Base-by-base conservation (phyloP, 2,888 invertebrate species). In the Ormia ochracea region DNA sequence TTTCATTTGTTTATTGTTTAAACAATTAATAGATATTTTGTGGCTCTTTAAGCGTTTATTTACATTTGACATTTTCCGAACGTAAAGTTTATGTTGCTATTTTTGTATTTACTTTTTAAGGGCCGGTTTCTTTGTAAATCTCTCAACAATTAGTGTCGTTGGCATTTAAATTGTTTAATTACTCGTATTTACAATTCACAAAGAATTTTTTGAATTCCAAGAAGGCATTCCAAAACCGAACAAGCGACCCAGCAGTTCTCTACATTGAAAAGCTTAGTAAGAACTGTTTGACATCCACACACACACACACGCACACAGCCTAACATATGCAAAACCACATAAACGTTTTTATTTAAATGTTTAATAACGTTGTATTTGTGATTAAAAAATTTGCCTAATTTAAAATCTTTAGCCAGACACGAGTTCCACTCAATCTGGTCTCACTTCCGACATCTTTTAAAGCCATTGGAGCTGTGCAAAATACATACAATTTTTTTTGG, bases 101-200 rank as follows among this genome's bases (percentile, higher is more conserved):
- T 61, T 69, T 52, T 45, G 69, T 56, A 56, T 69, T 61, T 21
- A 69, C 36, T 36, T 36, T 54, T 75, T 75, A 61, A 68, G 68
- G 75, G 68, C 17, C n/a, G 10, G 33, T 66, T 56, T 45, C 52
- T 33, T 38, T 28, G 43, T 72, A 59, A 36, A 52, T 72, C 56
- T 50, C n/a, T 56, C 31, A 43, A 54, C 78, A 80, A 76, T 76
- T 76, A 68, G 63, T 56, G 66, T 76, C 69, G 69, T 65, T 76
- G 76, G 52, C 75, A 75, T 69, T 78, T 79, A 41, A n/a, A 50
- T 14, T 43, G 26, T n/a, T n/a, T n/a, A n/a, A n/a, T n/a, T n/a
- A n/a, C n/a, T n/a, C n/a, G n/a, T n/a, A n/a, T n/a, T n/a, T n/a
- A n/a, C n/a, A n/a, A n/a, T n/a, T n/a, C n/a, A n/a, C n/a, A n/a